Base-by-base conservation (phyloP, 2,888 invertebrate genomes). In the Caenorhabditis auriculariae region DNA sequence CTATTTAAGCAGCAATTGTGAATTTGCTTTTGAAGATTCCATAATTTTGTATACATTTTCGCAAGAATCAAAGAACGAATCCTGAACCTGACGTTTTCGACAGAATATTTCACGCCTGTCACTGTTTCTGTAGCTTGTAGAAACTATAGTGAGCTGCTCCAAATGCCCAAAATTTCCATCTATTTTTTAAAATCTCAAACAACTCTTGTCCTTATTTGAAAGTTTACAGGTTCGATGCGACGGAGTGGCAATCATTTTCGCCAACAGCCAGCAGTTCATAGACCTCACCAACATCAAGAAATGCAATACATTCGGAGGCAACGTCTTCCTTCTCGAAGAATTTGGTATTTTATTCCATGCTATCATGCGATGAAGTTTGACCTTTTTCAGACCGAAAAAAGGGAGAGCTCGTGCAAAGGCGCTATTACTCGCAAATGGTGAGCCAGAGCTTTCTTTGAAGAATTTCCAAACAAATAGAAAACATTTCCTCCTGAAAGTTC, bases 181-280 rank as follows among this genome's bases (percentile, higher is more conserved):
- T 9, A n/a, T n/a, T 32, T 32, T 4, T 35, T n/a, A 2, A 26
- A 7, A 38, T 6, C 4, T 6, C 7, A 3, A 17, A 3, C 39
- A 32, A 38, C 9, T 9, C 7, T n/a, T 4, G 12, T 24, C 37
- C 3, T 24, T 6, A 24, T 35, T 15, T 21, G n/a, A 29, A 28
- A 9, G 29, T 51, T 42, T n/a, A n/a, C 15, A 69, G 65, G 80
- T 80, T 83, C 95, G 96, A 88, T 93, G 98, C 88, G 96, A 99
- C 85, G 98, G 98, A 82, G 94, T 99, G 81, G 94, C 94, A 77
- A 89, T 98, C 76, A 90, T 96, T 81, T 95, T 98, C 87, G 94
- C 93, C 80, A 93, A 94, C 85, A 94, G 94, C 89, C 96, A 98
- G 95, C 96, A 95, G 87, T 98, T 98, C 88, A 93, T 98, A 84